phyloP scores from a whole-genome alignment of 1,140 invertebrate genomes.

The Papilio helenus region DNA sequence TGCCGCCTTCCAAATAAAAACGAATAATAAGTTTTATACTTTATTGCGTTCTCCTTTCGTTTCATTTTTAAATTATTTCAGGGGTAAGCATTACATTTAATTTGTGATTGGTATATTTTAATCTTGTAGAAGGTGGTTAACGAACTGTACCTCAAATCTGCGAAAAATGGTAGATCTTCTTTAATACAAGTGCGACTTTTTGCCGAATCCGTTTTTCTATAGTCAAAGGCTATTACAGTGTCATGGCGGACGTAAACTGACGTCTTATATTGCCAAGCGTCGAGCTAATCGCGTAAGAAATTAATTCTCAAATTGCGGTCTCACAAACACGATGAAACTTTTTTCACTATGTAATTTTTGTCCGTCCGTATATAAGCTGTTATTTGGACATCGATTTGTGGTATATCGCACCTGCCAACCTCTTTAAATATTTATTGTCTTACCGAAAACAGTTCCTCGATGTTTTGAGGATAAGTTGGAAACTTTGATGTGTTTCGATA shows the following conservation, averaged over 20 bases:
- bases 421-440: constrained; percentile 75
- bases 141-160: background rate
- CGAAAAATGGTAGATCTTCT: background rate
- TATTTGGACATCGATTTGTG: constrained; percentile 71
- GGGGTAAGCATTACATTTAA: no score
- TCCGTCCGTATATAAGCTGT: constrained; percentile 57
- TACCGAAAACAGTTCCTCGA: constrained; percentile 49
- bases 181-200: background rate
- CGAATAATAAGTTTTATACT: background rate
- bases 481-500: constrained; percentile 47
- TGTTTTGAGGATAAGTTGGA: constrained; percentile 53
- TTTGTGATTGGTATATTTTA: no score
- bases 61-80: background rate
- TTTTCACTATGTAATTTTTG: constrained; percentile 64
- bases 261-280: constrained; percentile 54
- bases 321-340: constrained; percentile 53
- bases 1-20: background rate
- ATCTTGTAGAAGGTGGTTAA: no score
- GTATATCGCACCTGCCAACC: constrained; percentile 70
- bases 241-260: constrained; percentile 54
- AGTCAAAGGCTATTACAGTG: constrained; percentile 52
- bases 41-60: background rate
- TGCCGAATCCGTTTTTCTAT: background rate
- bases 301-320: constrained; percentile 72
- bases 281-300: constrained; percentile 70